Conservation (phyloP, 2,797 vertebrate genomes). For the Hypotaenidia okinawae region DNA sequence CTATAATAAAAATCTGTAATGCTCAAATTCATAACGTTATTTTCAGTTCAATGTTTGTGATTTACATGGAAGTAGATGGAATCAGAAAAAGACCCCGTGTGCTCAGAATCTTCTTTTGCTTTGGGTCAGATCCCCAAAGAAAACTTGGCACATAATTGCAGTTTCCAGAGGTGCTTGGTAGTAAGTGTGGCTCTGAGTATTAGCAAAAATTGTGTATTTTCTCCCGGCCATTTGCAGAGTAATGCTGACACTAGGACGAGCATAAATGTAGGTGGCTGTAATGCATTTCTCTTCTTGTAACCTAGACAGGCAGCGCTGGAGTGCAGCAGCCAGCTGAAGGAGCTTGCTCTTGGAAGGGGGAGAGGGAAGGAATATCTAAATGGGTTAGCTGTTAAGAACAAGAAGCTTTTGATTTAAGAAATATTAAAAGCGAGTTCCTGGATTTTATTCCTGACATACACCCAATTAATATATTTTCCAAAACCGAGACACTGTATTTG, state of each 20-base stretch:
- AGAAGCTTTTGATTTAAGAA: slow-evolving; percentile 70
- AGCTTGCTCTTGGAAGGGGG: neutral
- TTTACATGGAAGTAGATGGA: neutral
- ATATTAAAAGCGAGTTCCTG: slow-evolving; percentile 57
- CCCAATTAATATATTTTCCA: slow-evolving; percentile 61
- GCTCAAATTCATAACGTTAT: neutral
- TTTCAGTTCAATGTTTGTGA: neutral
- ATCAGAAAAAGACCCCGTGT: fast-evolving
- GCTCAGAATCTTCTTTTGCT: neutral
- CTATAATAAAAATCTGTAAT: neutral
- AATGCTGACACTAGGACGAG: neutral
- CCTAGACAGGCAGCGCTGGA: neutral
- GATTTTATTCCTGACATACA: slow-evolving; percentile 57
- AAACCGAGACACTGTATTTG: slow-evolving; percentile 11
- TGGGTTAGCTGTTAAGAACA: slow-evolving; percentile 66
- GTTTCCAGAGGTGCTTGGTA: neutral
- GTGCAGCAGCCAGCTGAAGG: slow-evolving; percentile 37
- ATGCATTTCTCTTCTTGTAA: slow-evolving; percentile 7
- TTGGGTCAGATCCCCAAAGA: neutral
- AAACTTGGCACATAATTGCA: neutral
- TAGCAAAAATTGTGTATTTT: neutral
- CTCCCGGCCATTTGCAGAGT: neutral
- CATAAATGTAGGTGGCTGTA: neutral
- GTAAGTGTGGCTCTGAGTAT: neutral
- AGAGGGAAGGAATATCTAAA: slow-evolving; percentile 52